Evolutionary conservation across 2,113 vertebrate species (phyloP).

Genomic region (Ursus arctos): DNA sequence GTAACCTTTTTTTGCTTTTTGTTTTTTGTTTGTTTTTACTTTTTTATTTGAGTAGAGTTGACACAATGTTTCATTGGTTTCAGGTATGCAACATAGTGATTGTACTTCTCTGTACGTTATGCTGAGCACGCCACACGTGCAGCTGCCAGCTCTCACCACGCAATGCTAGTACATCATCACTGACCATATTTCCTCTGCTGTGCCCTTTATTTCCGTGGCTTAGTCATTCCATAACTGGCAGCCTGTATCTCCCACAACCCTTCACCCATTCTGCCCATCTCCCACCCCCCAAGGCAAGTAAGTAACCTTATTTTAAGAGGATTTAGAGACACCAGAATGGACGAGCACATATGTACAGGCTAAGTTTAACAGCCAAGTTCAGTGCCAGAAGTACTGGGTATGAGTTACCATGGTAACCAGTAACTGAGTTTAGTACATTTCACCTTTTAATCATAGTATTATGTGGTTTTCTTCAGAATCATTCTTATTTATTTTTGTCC

Average conservation of each 20-base stretch:
- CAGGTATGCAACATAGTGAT: neutral
- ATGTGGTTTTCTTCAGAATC: neutral
- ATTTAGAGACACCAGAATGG: neutral
- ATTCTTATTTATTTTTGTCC: constrained; percentile 17
- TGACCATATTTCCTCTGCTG: neutral
- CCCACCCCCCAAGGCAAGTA: neutral
- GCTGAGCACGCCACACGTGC: neutral
- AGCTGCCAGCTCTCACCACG: neutral
- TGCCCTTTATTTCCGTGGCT: neutral
- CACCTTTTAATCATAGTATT: neutral
- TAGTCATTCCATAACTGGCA: neutral
- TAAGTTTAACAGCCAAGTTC: fast-evolving
- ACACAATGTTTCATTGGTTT: neutral
- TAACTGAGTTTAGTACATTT: neutral
- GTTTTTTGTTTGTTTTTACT: neutral
- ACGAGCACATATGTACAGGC: fast-evolving
- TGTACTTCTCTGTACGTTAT: neutral
- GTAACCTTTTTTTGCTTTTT: neutral
- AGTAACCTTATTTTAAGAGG: neutral
- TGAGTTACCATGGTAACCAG: neutral
- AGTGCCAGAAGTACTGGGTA: fast-evolving
- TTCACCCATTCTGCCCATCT: neutral
- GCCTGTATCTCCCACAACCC: neutral
- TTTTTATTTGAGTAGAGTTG: neutral
- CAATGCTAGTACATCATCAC: neutral